A percentile compares a stretch with the other conserved stretches of the same genome.
Conservation (phyloP, 2,113 vertebrate genomes). For the Theristicus caerulescens region DNA sequence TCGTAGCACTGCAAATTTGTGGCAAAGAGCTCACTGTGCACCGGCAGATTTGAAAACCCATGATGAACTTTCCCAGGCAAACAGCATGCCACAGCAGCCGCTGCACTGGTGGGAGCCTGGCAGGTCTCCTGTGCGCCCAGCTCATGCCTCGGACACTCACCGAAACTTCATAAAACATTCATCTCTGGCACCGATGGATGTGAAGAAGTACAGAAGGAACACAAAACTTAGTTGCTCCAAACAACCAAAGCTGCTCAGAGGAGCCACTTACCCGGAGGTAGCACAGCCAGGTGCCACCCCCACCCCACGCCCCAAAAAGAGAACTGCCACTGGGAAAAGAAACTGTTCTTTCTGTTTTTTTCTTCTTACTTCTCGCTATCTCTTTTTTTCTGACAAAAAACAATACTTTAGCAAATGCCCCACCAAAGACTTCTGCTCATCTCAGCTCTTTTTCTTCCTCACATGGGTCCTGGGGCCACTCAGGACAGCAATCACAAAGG, state of each 20-base stretch:
- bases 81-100: background rate
- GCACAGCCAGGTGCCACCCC: background rate
- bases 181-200: accelerated
- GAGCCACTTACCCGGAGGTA: background rate
- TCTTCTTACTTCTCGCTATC: background rate
- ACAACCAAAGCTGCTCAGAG: background rate
- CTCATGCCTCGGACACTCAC: accelerated
- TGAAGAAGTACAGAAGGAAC: background rate
- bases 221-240: background rate
- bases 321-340: slow-evolving; percentile 25
- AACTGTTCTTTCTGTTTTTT: background rate
- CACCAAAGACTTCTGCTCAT: background rate
- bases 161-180: background rate
- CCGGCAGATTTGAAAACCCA: background rate
- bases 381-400: background rate
- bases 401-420: background rate
- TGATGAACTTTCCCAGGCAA: background rate
- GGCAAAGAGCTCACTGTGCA: accelerated
- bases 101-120: background rate
- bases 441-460: slow-evolving; percentile 18
- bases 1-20: background rate
- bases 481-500: background rate
- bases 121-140: background rate
- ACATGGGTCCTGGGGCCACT: accelerated
- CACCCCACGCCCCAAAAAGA: background rate